Base-by-base conservation (phyloP, 2,888 invertebrate genomes). In the Amphipyra tragopoginis region DNA sequence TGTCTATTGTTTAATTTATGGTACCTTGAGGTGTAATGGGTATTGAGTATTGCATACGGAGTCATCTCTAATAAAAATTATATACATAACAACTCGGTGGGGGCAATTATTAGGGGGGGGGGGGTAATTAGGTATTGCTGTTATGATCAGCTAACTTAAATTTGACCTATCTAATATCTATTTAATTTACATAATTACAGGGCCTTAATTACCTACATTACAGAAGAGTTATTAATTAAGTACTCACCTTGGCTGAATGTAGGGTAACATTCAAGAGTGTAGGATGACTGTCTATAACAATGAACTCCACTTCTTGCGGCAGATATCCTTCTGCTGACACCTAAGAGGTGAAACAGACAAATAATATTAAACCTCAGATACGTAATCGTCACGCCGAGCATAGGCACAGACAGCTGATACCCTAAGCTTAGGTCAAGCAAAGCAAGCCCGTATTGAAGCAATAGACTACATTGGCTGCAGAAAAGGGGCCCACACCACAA, bases 281-380 rank as follows among this genome's bases (percentile, higher is more conserved):
- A 4, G 98, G 98, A 89, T 98, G 97, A 80, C 97, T 96, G 74
- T 98, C 98, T 49, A 97, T 96, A 8, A 98, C 97, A 90, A 97
- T 97, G 86, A 98, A 98, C 85, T 98, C 98, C 29, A 98, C 95
- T 89, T 98, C 98, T 79, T 97, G 96, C 0, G 98, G 98, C 43
- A 97, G 95, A 86, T 96, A 98, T 42, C 98, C 98, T 82, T 98
- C 98, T 34, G 97, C 98, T 82, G 97, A 97, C 11, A 98, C 97
- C 98, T 98, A 84, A 4, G 53, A 79, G 60, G 7, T 53, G 7
- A 47, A 14, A 55, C 15, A 45, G 40, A 52, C 29, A 29, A 29
- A 29, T 29, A 11, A 52, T n/a, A 33, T 48, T n/a, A 29, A 29
- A 29, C 5, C 29, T 29, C 7, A 29, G 29, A 29, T 29, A 29